Evolutionary conservation across 2,888 invertebrate genomes (phyloP), one percentile per base, ranked within the genome.

Genomic region (Clitarchus hookeri): DNA sequence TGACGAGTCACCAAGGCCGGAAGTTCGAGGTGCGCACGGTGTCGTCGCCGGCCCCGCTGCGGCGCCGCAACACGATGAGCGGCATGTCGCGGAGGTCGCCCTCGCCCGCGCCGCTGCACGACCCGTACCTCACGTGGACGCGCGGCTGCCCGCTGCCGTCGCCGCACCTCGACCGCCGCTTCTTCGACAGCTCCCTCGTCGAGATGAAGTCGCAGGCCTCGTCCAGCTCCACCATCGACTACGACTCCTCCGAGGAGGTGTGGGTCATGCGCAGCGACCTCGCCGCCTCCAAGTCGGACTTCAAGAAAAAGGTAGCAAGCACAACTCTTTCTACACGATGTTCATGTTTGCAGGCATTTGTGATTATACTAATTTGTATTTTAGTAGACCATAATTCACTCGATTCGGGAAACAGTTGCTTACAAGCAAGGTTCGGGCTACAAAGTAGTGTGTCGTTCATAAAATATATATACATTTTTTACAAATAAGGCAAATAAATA

Each of bases 151-250:
- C 93, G 4, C 89, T 93, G 87, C 92, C 92, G 44, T 93, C 93
- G 13, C 95, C 95, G 4, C 97, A 97, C 91, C 93, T 95, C 88
- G 96, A 96, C 91, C 95, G 95, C 90, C 93, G 95, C 88, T 97
- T 96, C 92, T 97, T 97, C 90, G 97, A 97, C 91, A 95, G 95
- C 89, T 96, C 96, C 88, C 92, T 97, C 88, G 95, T 97, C 89
- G 96, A 96, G 91, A 96, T 97, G 91, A 95, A 96, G 90, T 95
- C 95, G 89, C 94, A 93, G 86, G 95, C 95, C n/a, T 94, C 94
- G 88, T 95, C 93, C 89, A 92, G 92, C 85, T 92, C 93, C 80
- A 93, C 94, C 0, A 91, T 95, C 83, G 94, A 94, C 89, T 92
- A 92, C 88, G 92, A 91, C 88, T 93, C 92, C 9, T 92, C 91